A percentile compares a stretch with the other conserved stretches of the same genome.
These are phyloP conservation scores for Psittacula cyanocephala DNA, from an alignment of 2,113 vertebrate species.

Conservation along the genomic window DNA sequence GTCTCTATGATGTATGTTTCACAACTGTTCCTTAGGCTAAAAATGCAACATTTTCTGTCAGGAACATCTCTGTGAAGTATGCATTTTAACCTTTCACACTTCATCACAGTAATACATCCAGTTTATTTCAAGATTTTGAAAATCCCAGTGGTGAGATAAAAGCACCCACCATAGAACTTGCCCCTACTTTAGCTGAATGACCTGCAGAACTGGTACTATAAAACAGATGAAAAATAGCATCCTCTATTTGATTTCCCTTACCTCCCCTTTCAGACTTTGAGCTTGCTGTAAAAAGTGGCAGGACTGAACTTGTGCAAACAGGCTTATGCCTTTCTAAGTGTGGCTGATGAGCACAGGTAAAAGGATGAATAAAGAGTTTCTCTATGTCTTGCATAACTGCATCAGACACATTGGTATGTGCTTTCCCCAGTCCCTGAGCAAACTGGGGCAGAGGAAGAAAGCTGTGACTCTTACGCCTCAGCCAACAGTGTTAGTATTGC, in stretches of 20 bases:
- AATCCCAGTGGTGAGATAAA: not conserved
- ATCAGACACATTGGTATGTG: not conserved
- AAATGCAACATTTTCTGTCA: not conserved
- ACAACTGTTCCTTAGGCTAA: not conserved
- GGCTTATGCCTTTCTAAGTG: not conserved
- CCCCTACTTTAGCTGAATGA: not conserved
- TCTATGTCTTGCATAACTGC: not conserved
- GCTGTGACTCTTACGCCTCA: not conserved
- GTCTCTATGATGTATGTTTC: not conserved
- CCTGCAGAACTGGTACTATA: not conserved
- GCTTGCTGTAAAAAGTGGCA: not conserved
- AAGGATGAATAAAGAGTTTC: not conserved
- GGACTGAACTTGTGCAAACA: slow-evolving; percentile 18
- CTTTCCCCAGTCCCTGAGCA: not conserved
- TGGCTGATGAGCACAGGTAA: not conserved
- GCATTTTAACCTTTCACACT: not conserved
- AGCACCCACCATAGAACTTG: not conserved
- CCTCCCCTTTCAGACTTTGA: not conserved
- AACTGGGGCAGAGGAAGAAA: not conserved
- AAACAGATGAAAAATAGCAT: not conserved
- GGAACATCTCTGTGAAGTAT: not conserved
- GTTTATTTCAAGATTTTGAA: not conserved
- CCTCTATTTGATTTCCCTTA: not conserved
- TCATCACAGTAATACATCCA: not conserved
- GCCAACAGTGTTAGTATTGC: not conserved